A percentile compares a stretch with the other conserved stretches of the same genome.
These are phyloP conservation scores for Phoebastria nigripes DNA, from an alignment of 2,797 vertebrate species.

Conservation along the genomic window DNA sequence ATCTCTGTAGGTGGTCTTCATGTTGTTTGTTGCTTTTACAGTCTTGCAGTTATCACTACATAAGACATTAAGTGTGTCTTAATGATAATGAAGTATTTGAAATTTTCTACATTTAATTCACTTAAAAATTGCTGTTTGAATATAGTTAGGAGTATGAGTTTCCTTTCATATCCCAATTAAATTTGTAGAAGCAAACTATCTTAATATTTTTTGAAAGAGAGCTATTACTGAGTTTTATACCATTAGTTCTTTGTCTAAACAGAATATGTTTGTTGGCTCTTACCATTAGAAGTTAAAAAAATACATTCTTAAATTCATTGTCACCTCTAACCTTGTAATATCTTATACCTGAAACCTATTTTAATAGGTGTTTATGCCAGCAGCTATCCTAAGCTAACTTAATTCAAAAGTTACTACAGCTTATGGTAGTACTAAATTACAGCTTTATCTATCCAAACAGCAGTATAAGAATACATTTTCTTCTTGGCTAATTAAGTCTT, in stretches of 20 bases:
- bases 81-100: not conserved
- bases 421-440: not conserved
- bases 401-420: not conserved
- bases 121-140: not conserved
- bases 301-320: not conserved
- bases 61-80: not conserved
- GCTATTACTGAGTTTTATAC: not conserved
- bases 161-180: not conserved
- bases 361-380: not conserved
- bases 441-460: not conserved
- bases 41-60: not conserved
- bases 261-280: not conserved
- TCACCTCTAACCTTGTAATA: not conserved
- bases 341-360: not conserved
- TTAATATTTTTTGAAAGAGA: not conserved
- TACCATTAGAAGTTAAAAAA: not conserved
- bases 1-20: not conserved
- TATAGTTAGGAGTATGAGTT: not conserved
- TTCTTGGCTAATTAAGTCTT: not conserved
- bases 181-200: not conserved
- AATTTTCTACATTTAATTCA: not conserved
- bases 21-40: not conserved
- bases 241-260: not conserved
- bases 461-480: not conserved
- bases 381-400: not conserved